Percentiles rank a stretch among this genome's conserved stretches.
Evolutionary conservation across 1,140 invertebrate genomes (phyloP).

Genomic region (Ylistrum balloti): DNA sequence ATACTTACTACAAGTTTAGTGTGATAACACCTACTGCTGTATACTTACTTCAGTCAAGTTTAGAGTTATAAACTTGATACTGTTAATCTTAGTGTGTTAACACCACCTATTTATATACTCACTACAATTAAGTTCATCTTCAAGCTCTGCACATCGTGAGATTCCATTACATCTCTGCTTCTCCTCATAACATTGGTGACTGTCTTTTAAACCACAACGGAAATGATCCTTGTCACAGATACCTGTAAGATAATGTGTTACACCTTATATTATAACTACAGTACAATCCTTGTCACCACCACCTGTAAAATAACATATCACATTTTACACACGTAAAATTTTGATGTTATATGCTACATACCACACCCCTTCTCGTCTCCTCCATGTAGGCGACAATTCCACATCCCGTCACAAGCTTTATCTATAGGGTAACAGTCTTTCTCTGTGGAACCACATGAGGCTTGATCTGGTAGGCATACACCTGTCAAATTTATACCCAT

Average conservation of each 20-base stretch:
- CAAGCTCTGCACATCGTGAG: slow-evolving; percentile 73
- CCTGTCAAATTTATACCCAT: slow-evolving; percentile 62
- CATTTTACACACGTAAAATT: too few relatives aligned
- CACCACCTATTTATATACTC: slow-evolving; percentile 68
- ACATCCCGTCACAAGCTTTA: slow-evolving; percentile 75
- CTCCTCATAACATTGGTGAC: slow-evolving; percentile 76
- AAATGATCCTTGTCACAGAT: slow-evolving; percentile 60
- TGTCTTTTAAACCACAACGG: slow-evolving; percentile 64
- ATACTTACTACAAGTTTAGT: neutral
- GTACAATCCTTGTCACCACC: too few relatives aligned
- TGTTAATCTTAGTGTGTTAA: too few relatives aligned
- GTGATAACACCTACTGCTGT: neutral
- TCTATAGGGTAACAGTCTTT: slow-evolving; percentile 67
- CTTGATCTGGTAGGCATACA: slow-evolving; percentile 71
- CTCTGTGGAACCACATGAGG: slow-evolving; percentile 71
- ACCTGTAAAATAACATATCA: too few relatives aligned
- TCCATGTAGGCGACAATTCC: slow-evolving; percentile 75
- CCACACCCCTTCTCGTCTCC: slow-evolving; percentile 78
- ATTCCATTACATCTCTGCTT: slow-evolving; percentile 82
- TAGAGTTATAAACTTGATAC: too few relatives aligned
- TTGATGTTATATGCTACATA: slow-evolving; percentile 58
- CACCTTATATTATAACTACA: neutral
- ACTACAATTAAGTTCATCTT: slow-evolving; percentile 82
- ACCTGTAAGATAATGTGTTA: slow-evolving; percentile 53
- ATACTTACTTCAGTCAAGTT: too few relatives aligned